Base-by-base conservation (phyloP, 2,113 vertebrate species). In the Felis chaus region DNA sequence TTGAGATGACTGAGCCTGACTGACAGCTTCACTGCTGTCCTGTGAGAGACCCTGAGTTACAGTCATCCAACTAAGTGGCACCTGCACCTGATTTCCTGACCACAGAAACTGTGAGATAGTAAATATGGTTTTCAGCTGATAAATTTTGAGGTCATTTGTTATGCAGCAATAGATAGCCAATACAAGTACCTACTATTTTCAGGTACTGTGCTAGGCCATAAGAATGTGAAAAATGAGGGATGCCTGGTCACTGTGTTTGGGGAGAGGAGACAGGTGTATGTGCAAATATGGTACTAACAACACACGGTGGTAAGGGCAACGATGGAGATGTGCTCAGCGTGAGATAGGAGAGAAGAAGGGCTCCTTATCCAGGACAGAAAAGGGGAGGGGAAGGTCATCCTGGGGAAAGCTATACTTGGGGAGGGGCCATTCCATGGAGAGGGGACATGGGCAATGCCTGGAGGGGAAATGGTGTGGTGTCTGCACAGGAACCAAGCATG, bases 251-350 rank as follows among this genome's bases (percentile, higher is more conserved):
- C 31, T 31, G 31, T n/a, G 14, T 84, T 39, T 36, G 65, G 57
- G 39, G 27, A 78, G 45, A 69, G 1, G 13, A 83, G 61, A 85
- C 18, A 61, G 53, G 36, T 25, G 12, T 6, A 3, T 14, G 29
- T 2, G 7, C 80, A 86, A 23, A n/a, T 31, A 53, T 0, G 0
- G 7, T 31, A 6, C 31, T 39, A 55, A 55, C 5, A 21, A 10
- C 6, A 15, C 53, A 41, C n/a, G 13, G 33, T 94, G 65, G n/a
- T 25, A 36, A 81, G 73, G 12, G 5, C 14, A n/a, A 57, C 25
- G 50, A 27, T 63, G 57, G 33, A 27, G 50, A 48, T 50, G 80
- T n/a, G 23, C 69, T 14, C 23, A 85, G n/a, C 1, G 0, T n/a
- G 73, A 45, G 53, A 45, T 2, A 33, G 9, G 31, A 41, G 71